These are phyloP conservation scores for Rhabdophis nuchalis DNA, from an alignment of 2,797 vertebrate genomes.

Conservation along the genomic window DNA sequence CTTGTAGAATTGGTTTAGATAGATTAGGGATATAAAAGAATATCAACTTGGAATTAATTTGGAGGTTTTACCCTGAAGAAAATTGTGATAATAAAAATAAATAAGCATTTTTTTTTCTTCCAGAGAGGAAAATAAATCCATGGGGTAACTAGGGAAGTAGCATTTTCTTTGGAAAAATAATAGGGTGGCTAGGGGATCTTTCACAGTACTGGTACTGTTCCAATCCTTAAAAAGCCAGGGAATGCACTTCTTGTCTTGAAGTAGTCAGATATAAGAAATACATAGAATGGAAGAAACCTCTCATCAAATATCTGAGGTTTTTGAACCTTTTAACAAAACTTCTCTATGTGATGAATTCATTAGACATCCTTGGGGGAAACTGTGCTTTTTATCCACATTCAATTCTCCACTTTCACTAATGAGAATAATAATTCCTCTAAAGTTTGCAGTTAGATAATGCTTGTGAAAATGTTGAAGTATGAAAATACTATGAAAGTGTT, in stretches of 20 bases:
- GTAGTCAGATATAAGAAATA: background rate
- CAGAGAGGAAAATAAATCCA: background rate
- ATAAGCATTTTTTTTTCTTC: background rate
- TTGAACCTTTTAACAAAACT: background rate
- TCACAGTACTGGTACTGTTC: too few relatives aligned
- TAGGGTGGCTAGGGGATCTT: background rate
- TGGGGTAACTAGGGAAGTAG: background rate
- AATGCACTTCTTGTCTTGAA: background rate
- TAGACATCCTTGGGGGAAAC: background rate
- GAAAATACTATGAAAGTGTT: background rate
- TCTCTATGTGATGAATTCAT: background rate
- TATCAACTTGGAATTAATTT: background rate
- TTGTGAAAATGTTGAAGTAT: background rate
- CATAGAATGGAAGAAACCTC: background rate
- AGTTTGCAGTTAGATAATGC: background rate
- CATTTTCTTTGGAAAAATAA: background rate
- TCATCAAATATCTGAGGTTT: background rate
- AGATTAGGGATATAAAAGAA: background rate
- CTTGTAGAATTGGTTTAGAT: background rate
- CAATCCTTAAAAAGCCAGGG: background rate
- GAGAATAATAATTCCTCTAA: background rate
- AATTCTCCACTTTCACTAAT: background rate
- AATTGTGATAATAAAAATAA: constrained; percentile 7
- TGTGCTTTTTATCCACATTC: background rate
- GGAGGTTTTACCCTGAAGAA: background rate